Conservation (phyloP, 2,113 vertebrate genomes). For the Hippocampus barbouri region DNA sequence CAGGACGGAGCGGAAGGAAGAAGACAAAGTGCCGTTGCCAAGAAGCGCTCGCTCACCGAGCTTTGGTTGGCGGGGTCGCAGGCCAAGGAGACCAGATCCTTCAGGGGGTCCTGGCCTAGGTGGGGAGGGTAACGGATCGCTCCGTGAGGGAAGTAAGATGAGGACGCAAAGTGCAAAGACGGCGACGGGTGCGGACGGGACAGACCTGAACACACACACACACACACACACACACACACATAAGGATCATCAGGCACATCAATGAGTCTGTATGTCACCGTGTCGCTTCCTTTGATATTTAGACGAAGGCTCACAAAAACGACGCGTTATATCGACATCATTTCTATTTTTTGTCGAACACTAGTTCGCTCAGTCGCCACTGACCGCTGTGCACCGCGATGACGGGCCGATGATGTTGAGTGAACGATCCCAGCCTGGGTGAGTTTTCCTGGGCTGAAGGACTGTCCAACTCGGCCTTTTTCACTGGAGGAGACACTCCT, state of each 20-base stretch:
- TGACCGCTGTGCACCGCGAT: constrained; percentile 97
- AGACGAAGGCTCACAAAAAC: no score
- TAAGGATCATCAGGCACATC: background rate
- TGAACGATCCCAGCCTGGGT: constrained; percentile 88
- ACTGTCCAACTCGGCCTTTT: constrained; percentile 96
- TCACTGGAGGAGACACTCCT: constrained; percentile 93
- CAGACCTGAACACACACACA: constrained; percentile 72
- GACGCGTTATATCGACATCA: no score
- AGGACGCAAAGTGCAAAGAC: constrained; percentile 89
- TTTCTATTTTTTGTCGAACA: no score
- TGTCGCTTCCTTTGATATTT: no score
- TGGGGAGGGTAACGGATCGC: constrained; percentile 95
- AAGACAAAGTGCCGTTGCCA: no score
- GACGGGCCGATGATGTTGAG: constrained; percentile 95
- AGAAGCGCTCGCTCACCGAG: constrained; percentile 14
- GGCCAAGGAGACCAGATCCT: constrained; percentile 94
- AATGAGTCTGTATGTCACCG: no score
- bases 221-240: background rate
- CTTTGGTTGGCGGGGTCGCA: constrained; percentile 92
- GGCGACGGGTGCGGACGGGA: constrained; percentile 88
- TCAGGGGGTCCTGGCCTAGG: constrained; percentile 92
- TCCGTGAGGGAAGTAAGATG: constrained; percentile 90
- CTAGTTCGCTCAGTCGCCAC: constrained; percentile 26
- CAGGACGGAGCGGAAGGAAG: no score
- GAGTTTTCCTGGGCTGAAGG: constrained; percentile 92